Evolutionary conservation across 2,888 invertebrate species (phyloP), one percentile per base, ranked within the genome.

Genomic region (Drosophila neonasuta): DNA sequence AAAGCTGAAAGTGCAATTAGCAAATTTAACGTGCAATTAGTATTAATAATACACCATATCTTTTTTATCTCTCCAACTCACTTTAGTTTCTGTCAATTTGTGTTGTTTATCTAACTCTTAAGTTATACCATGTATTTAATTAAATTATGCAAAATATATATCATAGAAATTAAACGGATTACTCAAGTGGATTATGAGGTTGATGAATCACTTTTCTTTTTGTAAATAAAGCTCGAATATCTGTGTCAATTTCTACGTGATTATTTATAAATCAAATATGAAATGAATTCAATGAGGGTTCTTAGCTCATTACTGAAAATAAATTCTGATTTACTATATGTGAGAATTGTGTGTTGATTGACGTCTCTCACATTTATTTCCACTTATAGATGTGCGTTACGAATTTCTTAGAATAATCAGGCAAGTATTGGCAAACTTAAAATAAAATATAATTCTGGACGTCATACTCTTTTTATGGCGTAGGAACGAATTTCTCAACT

Each of bases 1-100:
- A 64, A 82, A 76, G 76, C 70, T 64, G 24, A 71, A 87, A 84
- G 87, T 83, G 87, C 87, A 86, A 80, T 86, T 83, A 79, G 71
- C 68, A 60, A 68, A 71, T 30, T 54, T 68, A 60, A 50, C 59
- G 67, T 78, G 84, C 70, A 81, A 84, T 79, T 79, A 81, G 68
- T 69, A 42, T 64, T 68, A 69, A 63, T 39, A 48, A 55, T 32
- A 39, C 51, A 36, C 56, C 36, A 55, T 20, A 34, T 51, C 32
- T 52, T 30, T 72, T 30, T 41, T 46, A 36, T 62, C 11, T 51
- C 39, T 55, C 39, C 8, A 49, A 24, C 20, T 24, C 29, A 8
- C 3, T 36, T 34, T 32, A 6, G 6, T 51, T 50, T 36, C 9
- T 29, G 17, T 39, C 9, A 13, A 36, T 39, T 39, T n/a, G 36